phyloP scores from a whole-genome alignment of 2,888 invertebrate genomes.

The Diaprepes abbreviatus region DNA sequence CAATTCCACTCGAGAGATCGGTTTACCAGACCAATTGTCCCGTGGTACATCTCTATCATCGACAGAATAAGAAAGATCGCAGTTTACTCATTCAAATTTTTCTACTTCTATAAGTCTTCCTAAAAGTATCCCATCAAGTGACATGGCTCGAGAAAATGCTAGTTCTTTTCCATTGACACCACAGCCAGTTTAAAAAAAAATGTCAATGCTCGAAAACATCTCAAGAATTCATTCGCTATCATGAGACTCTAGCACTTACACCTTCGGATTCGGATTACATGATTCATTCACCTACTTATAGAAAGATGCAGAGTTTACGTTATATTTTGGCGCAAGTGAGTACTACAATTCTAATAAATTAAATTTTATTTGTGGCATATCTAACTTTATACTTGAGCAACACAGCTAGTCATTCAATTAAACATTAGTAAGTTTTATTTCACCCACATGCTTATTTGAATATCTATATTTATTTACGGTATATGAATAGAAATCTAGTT shows the following conservation, averaged over 20 bases:
- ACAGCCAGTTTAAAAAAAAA: conserved; percentile 1
- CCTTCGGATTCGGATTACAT: conserved; percentile 10
- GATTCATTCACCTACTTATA: conserved; percentile 2
- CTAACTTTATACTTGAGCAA: no score
- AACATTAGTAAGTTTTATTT: no score
- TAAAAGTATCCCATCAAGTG: not conserved
- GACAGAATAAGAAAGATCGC: conserved; percentile 6
- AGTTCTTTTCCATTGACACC: not conserved
- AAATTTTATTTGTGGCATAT: no score
- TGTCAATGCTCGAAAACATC: conserved; percentile 1
- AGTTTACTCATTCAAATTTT: conserved; percentile 20
- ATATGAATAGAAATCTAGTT: no score
- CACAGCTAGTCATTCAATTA: no score
- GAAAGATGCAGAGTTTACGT: no score
- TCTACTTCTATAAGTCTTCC: not conserved
- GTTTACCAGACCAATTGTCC: not conserved
- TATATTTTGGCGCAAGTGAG: no score
- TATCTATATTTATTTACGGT: no score
- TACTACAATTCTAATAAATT: no score
- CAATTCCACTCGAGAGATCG: not conserved
- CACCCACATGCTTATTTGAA: no score
- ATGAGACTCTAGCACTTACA: conserved; percentile 2
- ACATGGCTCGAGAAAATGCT: not conserved
- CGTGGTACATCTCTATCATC: conserved; percentile 8
- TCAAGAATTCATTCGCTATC: conserved; percentile 3